Base-by-base conservation (phyloP, 2,888 invertebrate genomes). In the Sesia bembeciformis region DNA sequence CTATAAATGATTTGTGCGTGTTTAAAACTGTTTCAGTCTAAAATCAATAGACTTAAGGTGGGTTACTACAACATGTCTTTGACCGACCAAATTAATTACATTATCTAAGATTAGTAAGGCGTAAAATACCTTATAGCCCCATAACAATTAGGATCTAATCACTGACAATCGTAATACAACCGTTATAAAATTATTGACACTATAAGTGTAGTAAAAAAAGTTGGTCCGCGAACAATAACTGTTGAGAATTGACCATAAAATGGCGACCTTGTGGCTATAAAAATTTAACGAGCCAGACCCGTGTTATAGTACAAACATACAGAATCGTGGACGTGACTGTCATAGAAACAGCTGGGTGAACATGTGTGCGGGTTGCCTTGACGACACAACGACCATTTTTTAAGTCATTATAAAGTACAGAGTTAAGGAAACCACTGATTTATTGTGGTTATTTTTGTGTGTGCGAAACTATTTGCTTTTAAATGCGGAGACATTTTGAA, bases 231-330 rank as follows among this genome's bases (percentile, higher is more conserved):
- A 86, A 88, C 88, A 87, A 88, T 88, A 84, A 87, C 84, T 79
- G 81, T 79, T 81, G 76, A 81, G 88, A 81, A 90, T 87, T 87
- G 89, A 88, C 89, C 90, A 89, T 90, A 90, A 90, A 90, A 77
- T 76, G 82, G 75, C 86, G 90, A 90, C 90, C 90, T 90, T 90
- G 90, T 65, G 82, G 89, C 80, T 79, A 89, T 90, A 90, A 90
- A 90, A 90, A 85, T 89, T 90, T 90, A 90, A 90, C 90, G 87
- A 89, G 82, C 78, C 71, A 73, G 77, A 76, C 76, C 78, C 76
- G 82, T 40, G 58, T 69, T 71, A 65, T 78, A 78, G 76, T 82
- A 77, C 74, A 74, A 82, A 76, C 80, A 81, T 72, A 52, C 76
- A 76, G 82, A 81, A 79, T 80, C 70, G 70, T 72, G 72, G 65